Evolutionary conservation across 2,113 vertebrate species (phyloP).

Genomic region (Tamias sibiricus): DNA sequence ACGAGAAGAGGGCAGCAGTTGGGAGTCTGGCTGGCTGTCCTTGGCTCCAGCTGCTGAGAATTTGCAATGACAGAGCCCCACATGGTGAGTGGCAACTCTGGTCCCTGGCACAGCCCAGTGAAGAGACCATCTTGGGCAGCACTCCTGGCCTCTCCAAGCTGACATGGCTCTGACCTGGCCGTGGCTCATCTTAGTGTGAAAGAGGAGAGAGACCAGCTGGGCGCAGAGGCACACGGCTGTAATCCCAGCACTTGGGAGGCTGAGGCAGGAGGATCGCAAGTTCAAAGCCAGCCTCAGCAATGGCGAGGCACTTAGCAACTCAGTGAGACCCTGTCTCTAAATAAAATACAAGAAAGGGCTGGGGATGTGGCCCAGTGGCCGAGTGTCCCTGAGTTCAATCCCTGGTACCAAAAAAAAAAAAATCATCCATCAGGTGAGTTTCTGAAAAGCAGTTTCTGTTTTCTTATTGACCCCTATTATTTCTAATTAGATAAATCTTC

Average conservation of each 20-base stretch:
- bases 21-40: background rate
- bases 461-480: background rate
- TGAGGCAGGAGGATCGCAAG: too few relatives aligned
- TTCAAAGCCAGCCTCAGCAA: too few relatives aligned
- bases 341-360: too few relatives aligned
- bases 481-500: background rate
- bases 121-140: background rate
- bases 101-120: background rate
- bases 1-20: background rate
- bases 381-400: too few relatives aligned
- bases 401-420: background rate
- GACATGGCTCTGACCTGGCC: background rate
- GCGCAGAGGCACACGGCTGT: too few relatives aligned
- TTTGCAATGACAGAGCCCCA: background rate
- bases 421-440: background rate
- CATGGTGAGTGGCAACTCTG: background rate
- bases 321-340: too few relatives aligned
- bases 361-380: too few relatives aligned
- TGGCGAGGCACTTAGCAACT: too few relatives aligned
- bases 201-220: too few relatives aligned
- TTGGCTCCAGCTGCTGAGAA: background rate
- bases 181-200: background rate
- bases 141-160: background rate
- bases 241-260: too few relatives aligned
- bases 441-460: slow-evolving; percentile 23